Evolutionary conservation across 2,797 vertebrate genomes (phyloP).

Genomic region (Petrocephalus sullivani): DNA sequence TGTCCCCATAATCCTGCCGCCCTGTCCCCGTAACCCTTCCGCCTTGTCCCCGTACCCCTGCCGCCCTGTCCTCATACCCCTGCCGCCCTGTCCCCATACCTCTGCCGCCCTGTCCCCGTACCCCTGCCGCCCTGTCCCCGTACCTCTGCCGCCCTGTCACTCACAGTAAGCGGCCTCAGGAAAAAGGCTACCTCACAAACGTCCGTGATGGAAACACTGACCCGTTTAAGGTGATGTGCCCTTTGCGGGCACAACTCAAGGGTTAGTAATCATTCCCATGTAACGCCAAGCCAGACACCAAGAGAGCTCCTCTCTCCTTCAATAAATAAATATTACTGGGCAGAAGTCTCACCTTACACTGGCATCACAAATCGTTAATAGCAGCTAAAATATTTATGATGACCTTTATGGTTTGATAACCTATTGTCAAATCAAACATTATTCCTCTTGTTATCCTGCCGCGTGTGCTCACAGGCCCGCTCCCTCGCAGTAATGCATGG

Average conservation of each 20-base stretch:
- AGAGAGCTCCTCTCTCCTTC: not conserved
- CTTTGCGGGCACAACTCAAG: not conserved
- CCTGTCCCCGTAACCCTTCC: too few relatives aligned
- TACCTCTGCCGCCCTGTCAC: not conserved
- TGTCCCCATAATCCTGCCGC: not conserved
- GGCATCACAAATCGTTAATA: not conserved
- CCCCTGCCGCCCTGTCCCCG: too few relatives aligned
- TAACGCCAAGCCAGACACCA: not conserved
- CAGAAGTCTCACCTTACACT: not conserved
- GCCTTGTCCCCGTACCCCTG: not conserved
- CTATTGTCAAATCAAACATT: not conserved
- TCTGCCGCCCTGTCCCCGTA: too few relatives aligned
- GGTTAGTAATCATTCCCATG: not conserved
- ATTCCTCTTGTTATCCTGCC: not conserved
- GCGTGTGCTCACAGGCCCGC: not conserved
- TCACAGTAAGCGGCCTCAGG: not conserved
- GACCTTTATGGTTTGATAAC: not conserved
- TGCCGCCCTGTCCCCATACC: too few relatives aligned
- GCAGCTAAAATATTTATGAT: not conserved
- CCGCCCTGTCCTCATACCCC: too few relatives aligned
- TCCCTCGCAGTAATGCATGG: not conserved
- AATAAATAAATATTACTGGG: not conserved
- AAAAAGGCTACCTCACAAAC: not conserved
- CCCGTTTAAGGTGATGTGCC: not conserved
- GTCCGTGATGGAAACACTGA: not conserved